These are phyloP conservation scores for Phyllotreta cruciferae DNA, from an alignment of 2,888 invertebrate species.

Conservation along the genomic window DNA sequence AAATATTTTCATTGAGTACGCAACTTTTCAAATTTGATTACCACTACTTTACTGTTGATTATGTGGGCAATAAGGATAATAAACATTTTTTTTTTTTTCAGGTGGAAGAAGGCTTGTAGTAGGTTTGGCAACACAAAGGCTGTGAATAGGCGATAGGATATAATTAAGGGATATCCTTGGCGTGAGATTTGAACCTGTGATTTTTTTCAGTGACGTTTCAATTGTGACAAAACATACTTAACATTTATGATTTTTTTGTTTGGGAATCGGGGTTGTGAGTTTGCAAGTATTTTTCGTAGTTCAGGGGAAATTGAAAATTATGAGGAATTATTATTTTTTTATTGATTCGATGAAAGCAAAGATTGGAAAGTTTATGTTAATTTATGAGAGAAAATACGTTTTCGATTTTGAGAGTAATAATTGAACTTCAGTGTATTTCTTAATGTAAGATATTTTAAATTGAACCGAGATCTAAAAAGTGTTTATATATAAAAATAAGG, in stretches of 20 bases:
- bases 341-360: too few species aligned
- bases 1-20: not conserved
- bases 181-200: constrained; percentile 27
- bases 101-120: constrained; percentile 34
- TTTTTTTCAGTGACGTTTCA: constrained; percentile 17
- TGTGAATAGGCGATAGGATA: constrained; percentile 26
- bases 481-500: too few species aligned
- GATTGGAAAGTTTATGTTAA: too few species aligned
- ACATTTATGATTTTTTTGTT: not conserved
- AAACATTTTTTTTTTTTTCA: constrained; percentile 10
- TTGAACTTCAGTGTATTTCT: too few species aligned
- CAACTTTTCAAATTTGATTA: not conserved
- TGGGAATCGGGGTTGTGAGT: not conserved
- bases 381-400: too few species aligned
- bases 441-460: too few species aligned
- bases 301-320: too few species aligned
- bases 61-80: too few species aligned
- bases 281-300: too few species aligned
- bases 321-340: too few species aligned
- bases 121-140: constrained; percentile 27
- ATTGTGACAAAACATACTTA: constrained; percentile 2
- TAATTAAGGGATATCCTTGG: constrained; percentile 8
- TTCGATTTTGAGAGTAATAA: too few species aligned
- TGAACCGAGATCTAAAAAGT: too few species aligned
- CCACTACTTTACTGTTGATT: not conserved